A percentile compares a stretch with the other conserved stretches of the same genome.
These are phyloP conservation scores for Euwallacea fornicatus DNA, from an alignment of 1,140 invertebrate genomes.

Conservation along the genomic window DNA sequence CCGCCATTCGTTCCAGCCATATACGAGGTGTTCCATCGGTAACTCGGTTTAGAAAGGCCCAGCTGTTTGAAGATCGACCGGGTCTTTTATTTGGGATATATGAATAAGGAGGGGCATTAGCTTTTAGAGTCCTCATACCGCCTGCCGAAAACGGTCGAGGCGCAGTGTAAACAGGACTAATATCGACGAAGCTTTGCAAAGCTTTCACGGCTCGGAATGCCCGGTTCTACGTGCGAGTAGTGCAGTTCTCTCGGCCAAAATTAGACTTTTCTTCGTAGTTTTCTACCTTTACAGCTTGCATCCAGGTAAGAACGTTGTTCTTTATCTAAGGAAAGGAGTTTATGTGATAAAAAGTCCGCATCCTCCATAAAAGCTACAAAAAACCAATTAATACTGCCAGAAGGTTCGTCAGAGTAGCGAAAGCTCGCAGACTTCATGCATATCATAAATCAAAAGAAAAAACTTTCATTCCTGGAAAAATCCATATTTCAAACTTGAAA, in stretches of 20 bases:
- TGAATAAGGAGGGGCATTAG: conserved; percentile 25
- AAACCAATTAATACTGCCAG: too few species aligned
- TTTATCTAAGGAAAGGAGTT: not conserved
- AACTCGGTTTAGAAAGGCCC: not conserved
- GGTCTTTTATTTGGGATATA: conserved; percentile 15
- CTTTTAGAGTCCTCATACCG: not conserved
- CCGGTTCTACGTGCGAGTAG: not conserved
- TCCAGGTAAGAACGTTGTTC: conserved; percentile 6
- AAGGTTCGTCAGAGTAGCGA: not conserved
- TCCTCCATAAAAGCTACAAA: too few species aligned
- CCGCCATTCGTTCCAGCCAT: not conserved
- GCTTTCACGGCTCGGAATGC: conserved; percentile 5
- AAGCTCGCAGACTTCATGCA: not conserved
- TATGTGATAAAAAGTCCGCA: conserved; percentile 7
- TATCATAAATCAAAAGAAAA: not conserved
- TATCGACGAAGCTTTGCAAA: conserved; percentile 12
- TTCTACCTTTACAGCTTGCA: not conserved
- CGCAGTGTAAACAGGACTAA: not conserved
- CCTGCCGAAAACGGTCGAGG: conserved; percentile 3
- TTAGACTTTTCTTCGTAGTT: not conserved
- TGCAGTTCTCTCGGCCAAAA: not conserved
- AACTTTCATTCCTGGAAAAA: conserved; percentile 3
- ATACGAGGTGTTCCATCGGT: conserved; percentile 9
- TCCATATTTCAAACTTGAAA: conserved; percentile 6
- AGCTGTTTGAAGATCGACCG: conserved; percentile 1